Evolutionary conservation across 2,888 invertebrate species (phyloP), one percentile per base, ranked within the genome.

Genomic region (Scaptomyza flava): DNA sequence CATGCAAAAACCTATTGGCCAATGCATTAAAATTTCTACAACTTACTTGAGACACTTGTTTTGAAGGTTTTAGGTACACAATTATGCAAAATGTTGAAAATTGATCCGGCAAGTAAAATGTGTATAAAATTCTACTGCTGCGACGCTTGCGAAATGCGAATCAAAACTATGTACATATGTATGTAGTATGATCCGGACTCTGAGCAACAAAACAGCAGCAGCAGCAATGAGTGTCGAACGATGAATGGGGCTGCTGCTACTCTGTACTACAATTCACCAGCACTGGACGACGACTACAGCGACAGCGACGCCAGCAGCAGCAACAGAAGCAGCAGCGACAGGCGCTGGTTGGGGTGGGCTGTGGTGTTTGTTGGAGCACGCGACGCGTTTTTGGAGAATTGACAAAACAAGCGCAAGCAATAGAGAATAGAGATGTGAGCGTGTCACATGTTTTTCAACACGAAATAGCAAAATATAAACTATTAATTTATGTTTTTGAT

Each of bases 341-440:
- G 66, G 58, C 64, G 68, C 62, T 56, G 68, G 56, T 63, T 63
- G 60, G 65, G 78, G 73, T 63, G 63, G 63, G 78, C 59, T 56
- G 48, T 42, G 79, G 72, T 67, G 62, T 67, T 74, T 71, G 79
- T 59, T 81, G 68, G 64, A 79, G 79, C 82, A 79, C 81, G 78
- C 85, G 79, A 79, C 85, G 79, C 76, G 82, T 72, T 69, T 77
- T 85, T 81, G 79, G 82, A 81, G 85, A 81, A 78, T 82, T 87
- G 82, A 84, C 79, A 84, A 81, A 87, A 84, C 85, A 82, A 79
- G 85, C 79, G 73, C 60, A 71, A 71, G 48, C 69, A 57, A 75
- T 76, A 75, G 64, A 79, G 62, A 77, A 48, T 27, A 17, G 51
- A 27, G 51, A 38, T 51, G 51, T n/a, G 14, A 2, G 27, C 51